A percentile compares a stretch with the other conserved stretches of the same genome.
Evolutionary conservation across 2,888 invertebrate species (phyloP).

Genomic region (Alentia gelatinosa): DNA sequence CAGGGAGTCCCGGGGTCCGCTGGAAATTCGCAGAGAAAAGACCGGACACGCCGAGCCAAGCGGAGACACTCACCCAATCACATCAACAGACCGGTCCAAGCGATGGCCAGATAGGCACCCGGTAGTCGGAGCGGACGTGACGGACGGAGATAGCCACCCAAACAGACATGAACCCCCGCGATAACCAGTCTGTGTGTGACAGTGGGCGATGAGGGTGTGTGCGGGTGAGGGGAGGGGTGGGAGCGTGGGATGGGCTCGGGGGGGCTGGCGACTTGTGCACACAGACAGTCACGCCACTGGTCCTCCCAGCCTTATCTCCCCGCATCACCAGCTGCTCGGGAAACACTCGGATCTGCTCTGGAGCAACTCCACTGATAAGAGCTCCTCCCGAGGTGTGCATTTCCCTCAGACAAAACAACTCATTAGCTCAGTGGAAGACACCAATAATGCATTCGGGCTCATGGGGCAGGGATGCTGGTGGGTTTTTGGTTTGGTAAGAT

Average conservation of each 20-base stretch:
- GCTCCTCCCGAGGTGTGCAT: not conserved
- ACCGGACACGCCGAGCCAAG: no score
- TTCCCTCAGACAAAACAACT: slow-evolving; percentile 26
- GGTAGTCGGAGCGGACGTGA: not conserved
- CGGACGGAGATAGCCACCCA: not conserved
- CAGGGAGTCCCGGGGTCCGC: no score
- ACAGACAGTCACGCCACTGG: slow-evolving; percentile 30
- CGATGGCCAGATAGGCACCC: not conserved
- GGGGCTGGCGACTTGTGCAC: not conserved
- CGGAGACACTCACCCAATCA: not conserved
- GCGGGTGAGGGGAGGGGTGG: not conserved
- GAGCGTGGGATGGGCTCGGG: not conserved
- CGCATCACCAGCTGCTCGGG: slow-evolving; percentile 10
- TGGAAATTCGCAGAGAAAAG: no score
- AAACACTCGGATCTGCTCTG: not conserved
- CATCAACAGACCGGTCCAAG: not conserved
- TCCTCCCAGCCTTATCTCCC: not conserved
- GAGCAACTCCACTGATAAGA: not conserved
- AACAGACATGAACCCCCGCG: not conserved
- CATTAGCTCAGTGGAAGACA: not conserved
- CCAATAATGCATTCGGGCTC: not conserved
- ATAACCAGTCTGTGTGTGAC: not conserved
- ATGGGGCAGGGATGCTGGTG: not conserved
- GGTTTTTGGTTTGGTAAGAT: no score
- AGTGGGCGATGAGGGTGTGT: not conserved